Evolutionary conservation across 2,888 invertebrate species (phyloP).

Genomic region (Galerucella pusilla): DNA sequence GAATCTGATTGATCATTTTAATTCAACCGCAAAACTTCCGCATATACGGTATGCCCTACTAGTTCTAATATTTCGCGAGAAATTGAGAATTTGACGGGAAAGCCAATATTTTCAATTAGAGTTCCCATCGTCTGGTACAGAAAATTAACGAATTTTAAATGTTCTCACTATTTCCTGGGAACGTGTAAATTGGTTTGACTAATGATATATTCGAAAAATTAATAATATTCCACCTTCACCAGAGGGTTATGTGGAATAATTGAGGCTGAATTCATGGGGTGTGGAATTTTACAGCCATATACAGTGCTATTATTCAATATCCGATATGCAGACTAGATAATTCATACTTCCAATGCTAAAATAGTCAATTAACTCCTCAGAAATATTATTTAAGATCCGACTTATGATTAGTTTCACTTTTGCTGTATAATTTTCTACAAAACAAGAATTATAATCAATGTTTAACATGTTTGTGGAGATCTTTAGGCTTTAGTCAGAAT

Average conservation of each 20-base stretch:
- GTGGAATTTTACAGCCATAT: too few species aligned
- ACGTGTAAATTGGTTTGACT: not conserved
- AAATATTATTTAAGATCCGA: too few species aligned
- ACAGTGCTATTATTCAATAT: too few species aligned
- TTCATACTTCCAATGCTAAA: too few species aligned
- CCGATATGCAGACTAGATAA: too few species aligned
- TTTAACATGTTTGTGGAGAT: too few species aligned
- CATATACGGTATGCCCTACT: conserved; percentile 30
- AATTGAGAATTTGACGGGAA: conserved; percentile 15
- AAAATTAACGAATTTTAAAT: conserved; percentile 30
- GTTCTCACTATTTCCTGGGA: conserved; percentile 17
- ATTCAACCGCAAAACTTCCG: conserved; percentile 17
- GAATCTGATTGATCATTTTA: not conserved
- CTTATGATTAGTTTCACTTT: too few species aligned
- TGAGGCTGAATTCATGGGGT: too few species aligned
- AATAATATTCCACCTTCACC: not conserved
- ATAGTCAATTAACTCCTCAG: too few species aligned
- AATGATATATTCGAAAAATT: conserved; percentile 5
- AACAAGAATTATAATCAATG: too few species aligned
- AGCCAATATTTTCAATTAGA: conserved; percentile 31
- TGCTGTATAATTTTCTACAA: too few species aligned
- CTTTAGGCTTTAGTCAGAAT: too few species aligned
- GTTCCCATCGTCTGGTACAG: conserved; percentile 20
- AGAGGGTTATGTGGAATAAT: not conserved
- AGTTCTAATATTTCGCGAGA: conserved; percentile 30